Conservation (phyloP, 2,797 vertebrate genomes). For the Hippoglossus hippoglossus region DNA sequence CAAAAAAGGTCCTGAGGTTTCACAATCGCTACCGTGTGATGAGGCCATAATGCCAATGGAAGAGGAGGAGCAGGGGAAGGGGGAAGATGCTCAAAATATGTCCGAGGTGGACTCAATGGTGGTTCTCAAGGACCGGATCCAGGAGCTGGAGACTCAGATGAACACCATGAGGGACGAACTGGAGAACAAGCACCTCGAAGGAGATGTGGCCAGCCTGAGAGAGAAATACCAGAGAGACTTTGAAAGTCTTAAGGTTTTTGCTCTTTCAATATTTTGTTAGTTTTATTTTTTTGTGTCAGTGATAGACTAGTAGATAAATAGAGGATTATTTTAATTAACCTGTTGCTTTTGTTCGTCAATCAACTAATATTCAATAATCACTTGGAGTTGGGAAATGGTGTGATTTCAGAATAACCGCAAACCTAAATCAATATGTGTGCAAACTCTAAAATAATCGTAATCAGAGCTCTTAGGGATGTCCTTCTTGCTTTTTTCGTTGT, state of each 20-base stretch:
- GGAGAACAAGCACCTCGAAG: constrained; percentile 91
- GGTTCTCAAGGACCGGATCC: constrained; percentile 89
- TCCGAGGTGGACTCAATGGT: constrained; percentile 85
- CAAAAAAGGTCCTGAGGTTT: constrained; percentile 52
- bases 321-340: constrained; percentile 30
- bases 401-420: constrained; percentile 22
- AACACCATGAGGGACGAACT: constrained; percentile 93
- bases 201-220: constrained; percentile 87
- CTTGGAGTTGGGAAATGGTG: constrained; percentile 65
- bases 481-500: background rate
- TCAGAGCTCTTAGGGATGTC: constrained; percentile 21
- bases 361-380: constrained; percentile 35
- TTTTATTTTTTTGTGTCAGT: background rate
- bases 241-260: constrained; percentile 96
- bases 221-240: constrained; percentile 98
- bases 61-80: constrained; percentile 61
- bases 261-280: constrained; percentile 65
- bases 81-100: constrained; percentile 27
- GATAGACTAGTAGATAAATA: constrained; percentile 42
- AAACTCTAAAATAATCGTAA: constrained; percentile 4
- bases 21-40: background rate
- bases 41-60: constrained; percentile 55
- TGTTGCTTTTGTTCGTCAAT: constrained; percentile 36
- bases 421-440: background rate
- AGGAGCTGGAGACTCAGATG: constrained; percentile 95